Conservation (phyloP, 2,888 invertebrate genomes). For the Melinopterus prodromus region DNA sequence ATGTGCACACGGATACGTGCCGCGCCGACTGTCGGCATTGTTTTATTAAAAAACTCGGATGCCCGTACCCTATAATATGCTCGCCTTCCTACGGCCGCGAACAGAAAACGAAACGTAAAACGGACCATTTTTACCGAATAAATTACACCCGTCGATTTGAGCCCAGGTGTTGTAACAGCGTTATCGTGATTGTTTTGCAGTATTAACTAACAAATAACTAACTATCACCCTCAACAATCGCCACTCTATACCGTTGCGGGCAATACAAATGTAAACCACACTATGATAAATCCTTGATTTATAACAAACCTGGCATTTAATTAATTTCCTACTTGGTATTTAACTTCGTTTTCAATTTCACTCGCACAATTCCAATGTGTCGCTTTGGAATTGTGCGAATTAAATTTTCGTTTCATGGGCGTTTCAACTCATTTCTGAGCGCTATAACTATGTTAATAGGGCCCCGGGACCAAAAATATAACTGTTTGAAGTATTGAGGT, state of each 20-base stretch:
- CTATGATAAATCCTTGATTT: background rate
- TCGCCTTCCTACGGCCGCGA: slow-evolving; percentile 12
- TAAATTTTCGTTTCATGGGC: no score
- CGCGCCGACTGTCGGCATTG: slow-evolving; percentile 47
- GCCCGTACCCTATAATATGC: slow-evolving; percentile 36
- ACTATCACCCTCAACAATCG: background rate
- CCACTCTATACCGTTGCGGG: background rate
- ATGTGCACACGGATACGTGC: slow-evolving; percentile 44
- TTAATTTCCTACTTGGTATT: background rate
- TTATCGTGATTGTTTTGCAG: slow-evolving; percentile 18
- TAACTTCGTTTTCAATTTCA: background rate
- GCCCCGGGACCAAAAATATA: no score
- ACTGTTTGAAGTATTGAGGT: no score
- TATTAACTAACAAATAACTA: slow-evolving; percentile 4
- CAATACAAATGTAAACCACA: background rate
- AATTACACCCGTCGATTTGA: slow-evolving; percentile 33
- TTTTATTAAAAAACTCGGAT: slow-evolving; percentile 44
- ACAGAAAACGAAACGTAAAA: slow-evolving; percentile 26
- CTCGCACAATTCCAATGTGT: background rate
- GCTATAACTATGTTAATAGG: no score
- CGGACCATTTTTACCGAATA: slow-evolving; percentile 32
- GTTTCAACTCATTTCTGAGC: no score
- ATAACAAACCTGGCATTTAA: background rate
- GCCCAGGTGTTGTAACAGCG: slow-evolving; percentile 15
- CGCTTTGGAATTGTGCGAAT: no score